phyloP scores from a whole-genome alignment of 2,797 vertebrate species.

The Malacoraja senta region DNA sequence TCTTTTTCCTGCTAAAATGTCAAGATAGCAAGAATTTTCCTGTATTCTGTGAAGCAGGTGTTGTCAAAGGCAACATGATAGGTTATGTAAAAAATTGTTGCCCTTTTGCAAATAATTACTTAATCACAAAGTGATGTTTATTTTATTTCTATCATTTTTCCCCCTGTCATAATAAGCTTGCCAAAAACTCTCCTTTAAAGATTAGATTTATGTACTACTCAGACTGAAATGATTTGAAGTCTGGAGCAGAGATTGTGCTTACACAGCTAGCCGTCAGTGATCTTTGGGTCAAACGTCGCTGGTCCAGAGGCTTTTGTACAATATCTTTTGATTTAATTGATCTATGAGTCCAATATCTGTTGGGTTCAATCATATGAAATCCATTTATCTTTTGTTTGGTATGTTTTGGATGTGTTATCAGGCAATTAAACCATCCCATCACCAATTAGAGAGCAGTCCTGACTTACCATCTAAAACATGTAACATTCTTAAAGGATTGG shows the following conservation, averaged over 20 bases:
- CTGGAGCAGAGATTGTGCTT: no score
- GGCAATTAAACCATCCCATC: no score
- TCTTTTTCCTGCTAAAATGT: conserved; percentile 14
- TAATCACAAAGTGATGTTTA: conserved; percentile 8
- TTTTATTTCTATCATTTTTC: not conserved
- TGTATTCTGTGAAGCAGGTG: not conserved
- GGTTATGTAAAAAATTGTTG: not conserved
- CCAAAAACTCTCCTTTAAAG: not conserved
- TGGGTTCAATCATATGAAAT: not conserved
- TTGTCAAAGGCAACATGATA: not conserved
- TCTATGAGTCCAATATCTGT: not conserved
- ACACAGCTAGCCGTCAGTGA: not conserved
- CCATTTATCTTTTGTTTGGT: not conserved
- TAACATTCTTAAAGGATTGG: no score
- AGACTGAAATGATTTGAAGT: not conserved
- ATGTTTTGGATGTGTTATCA: not conserved
- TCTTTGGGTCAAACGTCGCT: not conserved
- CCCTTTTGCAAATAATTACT: not conserved
- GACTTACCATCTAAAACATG: no score
- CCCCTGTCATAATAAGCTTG: not conserved
- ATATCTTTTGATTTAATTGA: not conserved
- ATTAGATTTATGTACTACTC: not conserved
- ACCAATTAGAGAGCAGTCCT: no score
- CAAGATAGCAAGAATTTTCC: not conserved
- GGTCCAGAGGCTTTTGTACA: not conserved